Evolutionary conservation across 2,113 vertebrate species (phyloP).

Genomic region (Lichenostomus cassidix): DNA sequence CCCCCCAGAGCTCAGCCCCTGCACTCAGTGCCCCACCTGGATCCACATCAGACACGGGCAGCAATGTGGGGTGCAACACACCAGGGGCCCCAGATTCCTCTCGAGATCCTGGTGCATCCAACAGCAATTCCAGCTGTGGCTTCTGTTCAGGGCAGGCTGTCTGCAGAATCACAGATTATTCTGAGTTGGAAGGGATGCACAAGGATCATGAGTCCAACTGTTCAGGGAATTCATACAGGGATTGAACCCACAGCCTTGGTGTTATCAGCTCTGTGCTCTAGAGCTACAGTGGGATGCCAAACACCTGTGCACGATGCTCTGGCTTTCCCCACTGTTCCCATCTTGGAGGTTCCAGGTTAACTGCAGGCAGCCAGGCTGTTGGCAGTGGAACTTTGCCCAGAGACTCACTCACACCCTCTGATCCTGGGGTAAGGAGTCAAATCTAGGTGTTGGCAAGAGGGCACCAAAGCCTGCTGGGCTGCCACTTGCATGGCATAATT

Average conservation of each 20-base stretch:
- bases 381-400: accelerated
- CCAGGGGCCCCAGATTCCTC: neutral
- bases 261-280: neutral
- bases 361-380: neutral
- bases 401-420: neutral
- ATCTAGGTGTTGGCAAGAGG: accelerated
- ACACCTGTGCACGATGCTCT: accelerated
- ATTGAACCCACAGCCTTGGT: neutral
- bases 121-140: neutral
- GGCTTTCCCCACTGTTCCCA: neutral
- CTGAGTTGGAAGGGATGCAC: neutral
- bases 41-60: accelerated
- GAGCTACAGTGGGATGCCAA: accelerated
- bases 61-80: neutral
- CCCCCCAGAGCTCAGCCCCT: neutral
- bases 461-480: accelerated
- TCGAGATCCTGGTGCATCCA: neutral
- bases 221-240: neutral
- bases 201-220: neutral
- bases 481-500: neutral
- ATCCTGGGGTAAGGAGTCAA: neutral
- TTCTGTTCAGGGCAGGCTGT: neutral
- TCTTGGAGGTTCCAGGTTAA: neutral
- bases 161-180: neutral
- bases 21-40: accelerated